phyloP scores from a whole-genome alignment of 2,797 vertebrate species.

The Streptopelia turtur region DNA sequence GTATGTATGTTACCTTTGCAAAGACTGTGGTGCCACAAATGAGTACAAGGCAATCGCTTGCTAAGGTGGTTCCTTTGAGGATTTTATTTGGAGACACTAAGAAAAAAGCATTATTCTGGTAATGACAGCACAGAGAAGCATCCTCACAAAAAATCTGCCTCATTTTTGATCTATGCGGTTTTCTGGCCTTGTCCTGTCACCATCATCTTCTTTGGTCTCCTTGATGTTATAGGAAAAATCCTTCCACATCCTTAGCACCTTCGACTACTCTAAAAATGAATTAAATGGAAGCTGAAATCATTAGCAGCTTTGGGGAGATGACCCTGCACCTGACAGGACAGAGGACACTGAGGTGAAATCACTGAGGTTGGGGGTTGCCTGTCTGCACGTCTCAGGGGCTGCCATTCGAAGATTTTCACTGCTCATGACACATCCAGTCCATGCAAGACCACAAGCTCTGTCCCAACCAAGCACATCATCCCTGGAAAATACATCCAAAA shows the following conservation, averaged over 20 bases:
- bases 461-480: background rate
- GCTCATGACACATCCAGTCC: background rate
- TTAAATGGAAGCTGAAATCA: background rate
- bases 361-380: background rate
- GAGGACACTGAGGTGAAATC: background rate
- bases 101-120: background rate
- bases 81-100: background rate
- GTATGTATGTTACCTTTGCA: background rate
- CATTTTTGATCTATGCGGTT: background rate
- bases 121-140: background rate
- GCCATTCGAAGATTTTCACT: background rate
- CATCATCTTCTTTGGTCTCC: background rate
- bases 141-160: background rate
- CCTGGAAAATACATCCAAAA: slow-evolving; percentile 45
- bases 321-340: background rate
- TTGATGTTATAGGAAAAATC: background rate
- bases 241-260: background rate
- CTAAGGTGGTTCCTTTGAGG: background rate
- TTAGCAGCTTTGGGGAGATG: background rate
- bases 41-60: background rate
- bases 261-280: background rate
- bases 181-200: background rate
- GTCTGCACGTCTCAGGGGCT: background rate
- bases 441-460: background rate
- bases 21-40: background rate